These are phyloP conservation scores for Eilema griseolum DNA, from an alignment of 2,888 invertebrate species.

Conservation along the genomic window DNA sequence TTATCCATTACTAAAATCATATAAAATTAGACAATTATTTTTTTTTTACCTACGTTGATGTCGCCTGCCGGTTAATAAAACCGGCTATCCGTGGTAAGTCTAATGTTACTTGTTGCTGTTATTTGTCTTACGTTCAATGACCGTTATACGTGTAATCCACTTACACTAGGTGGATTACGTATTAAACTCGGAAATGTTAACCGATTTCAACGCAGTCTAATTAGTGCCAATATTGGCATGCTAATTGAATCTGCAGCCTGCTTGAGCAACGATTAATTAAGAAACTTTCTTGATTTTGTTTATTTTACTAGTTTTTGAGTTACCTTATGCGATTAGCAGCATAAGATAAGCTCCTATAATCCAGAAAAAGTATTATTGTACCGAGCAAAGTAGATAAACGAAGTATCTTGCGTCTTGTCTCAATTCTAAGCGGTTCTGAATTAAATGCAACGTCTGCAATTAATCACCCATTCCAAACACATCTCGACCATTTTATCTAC, in stretches of 20 bases:
- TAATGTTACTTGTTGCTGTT: not conserved
- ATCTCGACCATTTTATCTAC: no score
- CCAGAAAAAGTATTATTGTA: no score
- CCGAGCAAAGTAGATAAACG: no score
- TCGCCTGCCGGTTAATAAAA: not conserved
- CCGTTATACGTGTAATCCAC: conserved; percentile 24
- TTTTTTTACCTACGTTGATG: not conserved
- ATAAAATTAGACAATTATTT: not conserved
- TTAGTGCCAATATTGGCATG: conserved; percentile 34
- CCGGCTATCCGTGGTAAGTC: not conserved
- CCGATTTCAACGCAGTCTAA: conserved; percentile 43
- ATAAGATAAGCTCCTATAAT: not conserved
- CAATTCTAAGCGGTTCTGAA: not conserved
- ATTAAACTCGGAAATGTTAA: conserved; percentile 33
- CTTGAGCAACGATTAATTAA: conserved; percentile 27
- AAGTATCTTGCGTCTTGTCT: not conserved
- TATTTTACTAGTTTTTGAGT: not conserved
- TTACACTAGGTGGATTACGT: conserved; percentile 34
- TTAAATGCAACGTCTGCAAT: no score
- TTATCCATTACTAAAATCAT: not conserved
- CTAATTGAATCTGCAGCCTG: conserved; percentile 35
- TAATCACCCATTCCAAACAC: no score
- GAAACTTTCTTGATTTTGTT: not conserved
- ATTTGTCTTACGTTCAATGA: conserved; percentile 61
- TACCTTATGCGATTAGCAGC: not conserved